These are phyloP conservation scores for Eupsittula cactorum DNA, from an alignment of 2,113 vertebrate genomes.

Conservation along the genomic window DNA sequence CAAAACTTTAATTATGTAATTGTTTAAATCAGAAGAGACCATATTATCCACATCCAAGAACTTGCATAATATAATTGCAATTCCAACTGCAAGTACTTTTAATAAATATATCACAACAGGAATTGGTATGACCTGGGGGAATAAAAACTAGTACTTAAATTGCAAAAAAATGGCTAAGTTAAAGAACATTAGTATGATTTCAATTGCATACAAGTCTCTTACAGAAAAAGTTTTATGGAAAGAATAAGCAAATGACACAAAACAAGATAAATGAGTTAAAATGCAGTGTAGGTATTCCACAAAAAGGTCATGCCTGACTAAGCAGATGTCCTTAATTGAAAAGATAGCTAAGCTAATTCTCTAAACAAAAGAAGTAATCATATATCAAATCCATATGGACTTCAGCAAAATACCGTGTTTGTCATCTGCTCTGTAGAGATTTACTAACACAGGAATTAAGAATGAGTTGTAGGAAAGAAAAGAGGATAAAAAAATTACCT, in stretches of 20 bases:
- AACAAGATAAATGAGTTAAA: not conserved
- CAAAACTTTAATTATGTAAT: conserved; percentile 67
- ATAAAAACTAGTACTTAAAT: not conserved
- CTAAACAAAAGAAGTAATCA: not conserved
- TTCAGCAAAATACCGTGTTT: not conserved
- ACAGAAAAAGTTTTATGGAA: not conserved
- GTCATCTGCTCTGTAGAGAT: not conserved
- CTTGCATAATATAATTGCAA: not conserved
- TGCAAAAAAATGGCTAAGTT: not conserved
- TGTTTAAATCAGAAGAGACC: conserved; percentile 43
- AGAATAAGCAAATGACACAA: not conserved
- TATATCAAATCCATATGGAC: not conserved
- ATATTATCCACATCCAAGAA: not conserved
- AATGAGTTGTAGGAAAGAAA: not conserved
- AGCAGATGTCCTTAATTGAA: not conserved
- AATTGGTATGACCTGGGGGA: not conserved
- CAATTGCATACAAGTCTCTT: not conserved
- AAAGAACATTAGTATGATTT: not conserved
- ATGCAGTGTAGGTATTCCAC: not conserved
- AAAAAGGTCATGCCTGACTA: not conserved
- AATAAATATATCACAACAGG: not conserved
- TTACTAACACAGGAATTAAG: not conserved
- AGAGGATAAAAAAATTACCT: not conserved
- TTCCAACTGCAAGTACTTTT: conserved; percentile 10
- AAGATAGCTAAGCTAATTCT: not conserved